Conservation (phyloP, 2,797 vertebrate genomes). For the Arrhamphus sclerolepis region DNA sequence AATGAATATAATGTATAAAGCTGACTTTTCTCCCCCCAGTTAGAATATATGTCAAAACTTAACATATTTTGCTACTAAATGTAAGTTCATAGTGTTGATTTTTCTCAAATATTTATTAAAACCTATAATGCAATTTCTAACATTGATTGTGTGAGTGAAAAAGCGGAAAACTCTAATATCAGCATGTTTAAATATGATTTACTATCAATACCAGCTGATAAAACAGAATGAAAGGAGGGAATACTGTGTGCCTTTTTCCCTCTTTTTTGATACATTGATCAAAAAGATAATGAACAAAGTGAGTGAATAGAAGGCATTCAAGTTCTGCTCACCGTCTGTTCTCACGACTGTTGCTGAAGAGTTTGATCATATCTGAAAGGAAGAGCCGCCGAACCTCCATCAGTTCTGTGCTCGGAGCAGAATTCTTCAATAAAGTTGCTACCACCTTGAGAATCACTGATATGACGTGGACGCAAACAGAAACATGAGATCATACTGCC, state of each 20-base stretch:
- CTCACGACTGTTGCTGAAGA: conserved; percentile 96
- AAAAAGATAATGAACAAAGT: conserved; percentile 4
- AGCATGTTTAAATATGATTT: conserved; percentile 58
- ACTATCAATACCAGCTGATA: conserved; percentile 40
- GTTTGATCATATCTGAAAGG: conserved; percentile 97
- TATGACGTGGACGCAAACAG: conserved; percentile 18
- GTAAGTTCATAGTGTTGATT: conserved; percentile 24
- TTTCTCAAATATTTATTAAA: neutral
- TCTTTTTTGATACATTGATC: conserved; percentile 50
- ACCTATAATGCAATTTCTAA: neutral
- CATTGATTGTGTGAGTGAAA: neutral
- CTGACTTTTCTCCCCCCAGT: neutral
- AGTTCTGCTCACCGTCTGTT: conserved; percentile 89
- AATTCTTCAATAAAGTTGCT: conserved; percentile 89
- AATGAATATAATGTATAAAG: neutral
- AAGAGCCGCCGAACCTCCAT: conserved; percentile 94
- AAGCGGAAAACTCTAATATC: conserved; percentile 10
- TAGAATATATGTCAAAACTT: conserved; percentile 19
- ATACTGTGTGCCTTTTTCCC: conserved; percentile 1
- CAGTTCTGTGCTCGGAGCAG: conserved; percentile 76
- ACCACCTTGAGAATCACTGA: conserved; percentile 95
- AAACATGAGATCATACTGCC: conserved; percentile 1
- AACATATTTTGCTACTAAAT: conserved; percentile 15
- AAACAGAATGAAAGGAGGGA: conserved; percentile 35
- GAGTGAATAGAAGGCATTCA: conserved; percentile 8